Evolutionary conservation across 2,113 vertebrate species (phyloP), one percentile per base, ranked within the genome.

Genomic region (Sylvietta virens): DNA sequence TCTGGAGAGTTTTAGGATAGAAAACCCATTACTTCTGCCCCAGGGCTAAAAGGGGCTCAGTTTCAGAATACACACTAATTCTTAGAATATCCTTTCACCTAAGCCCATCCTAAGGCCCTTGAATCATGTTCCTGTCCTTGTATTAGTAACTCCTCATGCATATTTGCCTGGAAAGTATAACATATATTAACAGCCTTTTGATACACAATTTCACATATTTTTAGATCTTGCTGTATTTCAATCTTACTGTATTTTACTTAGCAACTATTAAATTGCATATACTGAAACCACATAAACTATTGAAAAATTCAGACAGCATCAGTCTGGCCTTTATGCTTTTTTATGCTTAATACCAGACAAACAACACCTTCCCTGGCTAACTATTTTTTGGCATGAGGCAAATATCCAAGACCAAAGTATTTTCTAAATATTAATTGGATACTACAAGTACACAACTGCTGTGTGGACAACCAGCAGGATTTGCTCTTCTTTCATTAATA

Each of bases 351-450:
- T 51, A 88, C 16, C 61, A 54, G 50, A 80, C 15, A 61, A 92
- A 81, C 22, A 81, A 50, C 28, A 71, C n/a, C 48, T 65, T 72
- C 31, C 35, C 57, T 44, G 28, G 27, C 35, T 92, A 94, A 82
- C 73, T 78, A n/a, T 10, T 85, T 81, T 88, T 94, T 87, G 53
- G 73, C 81, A 83, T 30, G 35, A 78, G n/a, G n/a, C 22, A 89
- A 90, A 74, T 48, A 83, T 37, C 50, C 48, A 89, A 90, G 61
- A 65, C n/a, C 53, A 58, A 6, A 78, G n/a, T 33, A 67, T 81
- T 91, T 93, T 88, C 53, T 3, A 84, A 67, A 78, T 70, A 94
- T 64, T 76, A 93, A 89, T 88, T 95, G 70, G 60, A 33, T 83
- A 82, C 50, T 90, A 78, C 47, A 92, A 67, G 14, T 50, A 81